Evolutionary conservation across 2,797 vertebrate genomes (phyloP), one percentile per base, ranked within the genome.

Genomic region (Potorous gilbertii): DNA sequence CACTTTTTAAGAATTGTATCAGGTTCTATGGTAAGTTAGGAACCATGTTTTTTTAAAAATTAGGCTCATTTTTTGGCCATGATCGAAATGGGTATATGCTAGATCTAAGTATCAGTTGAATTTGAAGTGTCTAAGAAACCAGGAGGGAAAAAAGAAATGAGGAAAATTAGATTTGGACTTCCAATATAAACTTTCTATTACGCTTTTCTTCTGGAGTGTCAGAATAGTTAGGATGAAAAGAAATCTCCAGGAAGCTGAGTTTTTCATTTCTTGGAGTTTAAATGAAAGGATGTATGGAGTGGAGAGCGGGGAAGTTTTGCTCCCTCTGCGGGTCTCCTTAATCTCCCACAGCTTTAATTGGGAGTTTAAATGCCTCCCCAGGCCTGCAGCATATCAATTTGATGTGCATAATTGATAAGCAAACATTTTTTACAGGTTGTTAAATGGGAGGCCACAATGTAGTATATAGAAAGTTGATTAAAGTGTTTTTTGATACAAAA

Each of bases 341-440:
- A 98, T 96, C 96, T 96, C 96, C 97, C 97, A 98, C 97, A 91
- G 95, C 89, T 97, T 95, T 98, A 98, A 98, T 98, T 98, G 96
- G 92, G 50, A 97, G 95, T 29, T 66, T 95, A 97, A 98, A 97
- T 93, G 97, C 97, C 97, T 81, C 98, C 97, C 97, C 97, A 97
- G 99, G 99, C 98, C 99, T 99, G 99, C 98, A 98, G 98, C 98
- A 90, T 98, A 98, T 99, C 99, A 99, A 99, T 98, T 98, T 99
- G 98, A 98, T 98, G 98, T 98, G 98, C 98, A 95, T 98, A 99
- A 99, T 99, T 99, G 99, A 99, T 99, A 98, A 98, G 98, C 99
- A 99, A 99, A 99, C 99, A 99, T 98, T 99, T 99, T 99, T 99
- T 99, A 98, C 99, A 98, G 99, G 98, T 98, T 98, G 98, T 98